A percentile compares a stretch with the other conserved stretches of the same genome.
Conservation (phyloP, 2,113 vertebrate species). For the Halcyon senegalensis region DNA sequence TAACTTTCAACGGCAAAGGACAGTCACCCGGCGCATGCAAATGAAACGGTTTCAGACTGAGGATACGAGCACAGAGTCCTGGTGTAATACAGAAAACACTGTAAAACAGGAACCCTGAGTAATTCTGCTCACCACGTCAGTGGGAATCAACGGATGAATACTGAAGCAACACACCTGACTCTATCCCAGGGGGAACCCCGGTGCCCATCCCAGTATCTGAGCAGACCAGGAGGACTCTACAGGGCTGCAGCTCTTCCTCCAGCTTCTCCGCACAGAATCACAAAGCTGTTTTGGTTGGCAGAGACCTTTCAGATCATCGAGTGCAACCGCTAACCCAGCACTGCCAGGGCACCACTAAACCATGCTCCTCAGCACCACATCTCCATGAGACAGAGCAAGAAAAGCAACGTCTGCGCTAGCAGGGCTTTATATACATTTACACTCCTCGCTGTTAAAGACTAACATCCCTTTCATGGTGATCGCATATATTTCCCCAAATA, state of each 20-base stretch:
- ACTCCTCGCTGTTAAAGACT: neutral
- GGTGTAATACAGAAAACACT: constrained; percentile 60
- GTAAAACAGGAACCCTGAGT: neutral
- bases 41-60: constrained; percentile 43
- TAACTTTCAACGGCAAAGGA: constrained; percentile 54
- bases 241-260: neutral
- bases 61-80: constrained; percentile 53
- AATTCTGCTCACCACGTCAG: neutral
- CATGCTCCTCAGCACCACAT: neutral
- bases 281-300: neutral
- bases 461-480: neutral
- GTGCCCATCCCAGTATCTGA: fast-evolving
- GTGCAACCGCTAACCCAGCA: neutral
- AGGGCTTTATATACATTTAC: neutral
- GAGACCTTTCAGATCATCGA: neutral
- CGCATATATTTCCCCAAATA: neutral
- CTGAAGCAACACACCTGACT: neutral
- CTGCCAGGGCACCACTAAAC: neutral
- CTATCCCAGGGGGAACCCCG: fast-evolving
- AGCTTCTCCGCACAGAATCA: neutral
- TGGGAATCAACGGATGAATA: too few relatives aligned
- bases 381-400: neutral
- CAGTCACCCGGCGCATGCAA: constrained; percentile 50
- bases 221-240: neutral
- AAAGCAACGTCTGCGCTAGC: neutral